Evolutionary conservation across 2,797 vertebrate genomes (phyloP).

Genomic region (Coranthus polyacanthus): DNA sequence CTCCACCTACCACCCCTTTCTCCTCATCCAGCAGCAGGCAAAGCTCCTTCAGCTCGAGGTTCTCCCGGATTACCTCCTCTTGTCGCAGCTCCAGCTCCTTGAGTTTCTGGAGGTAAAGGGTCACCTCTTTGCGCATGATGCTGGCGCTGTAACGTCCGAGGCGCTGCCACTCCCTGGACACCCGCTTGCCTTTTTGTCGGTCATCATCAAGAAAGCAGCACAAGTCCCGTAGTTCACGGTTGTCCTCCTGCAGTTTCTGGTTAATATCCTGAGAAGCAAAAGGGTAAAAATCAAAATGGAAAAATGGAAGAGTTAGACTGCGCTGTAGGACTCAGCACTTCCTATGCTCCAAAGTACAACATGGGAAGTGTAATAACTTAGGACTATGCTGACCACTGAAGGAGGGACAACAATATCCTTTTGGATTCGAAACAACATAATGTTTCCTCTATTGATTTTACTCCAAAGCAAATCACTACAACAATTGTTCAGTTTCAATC

Average conservation of each 20-base stretch:
- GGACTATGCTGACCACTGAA: slow-evolving; percentile 12
- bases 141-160: slow-evolving; percentile 94
- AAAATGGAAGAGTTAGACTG: slow-evolving; percentile 6
- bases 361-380: slow-evolving; percentile 14
- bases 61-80: slow-evolving; percentile 95
- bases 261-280: slow-evolving; percentile 90
- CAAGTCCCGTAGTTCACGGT: slow-evolving; percentile 95
- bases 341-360: too few relatives aligned
- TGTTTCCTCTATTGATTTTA: slow-evolving; percentile 31
- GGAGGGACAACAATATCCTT: slow-evolving; percentile 25
- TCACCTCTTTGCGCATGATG: slow-evolving; percentile 97
- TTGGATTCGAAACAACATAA: slow-evolving; percentile 28
- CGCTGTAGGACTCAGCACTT: background rate
- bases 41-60: slow-evolving; percentile 95
- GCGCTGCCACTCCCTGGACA: slow-evolving; percentile 97
- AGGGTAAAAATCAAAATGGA: background rate
- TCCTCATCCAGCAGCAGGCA: slow-evolving; percentile 95
- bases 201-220: slow-evolving; percentile 98
- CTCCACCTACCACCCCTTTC: slow-evolving; percentile 81
- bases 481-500: slow-evolving; percentile 51
- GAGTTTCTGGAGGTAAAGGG: slow-evolving; percentile 95
- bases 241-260: slow-evolving; percentile 98
- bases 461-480: slow-evolving; percentile 27
- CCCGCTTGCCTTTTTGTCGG: slow-evolving; percentile 96
- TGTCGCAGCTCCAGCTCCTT: slow-evolving; percentile 95